These are phyloP conservation scores for Microchirus variegatus DNA, from an alignment of 2,797 vertebrate genomes.

Conservation along the genomic window DNA sequence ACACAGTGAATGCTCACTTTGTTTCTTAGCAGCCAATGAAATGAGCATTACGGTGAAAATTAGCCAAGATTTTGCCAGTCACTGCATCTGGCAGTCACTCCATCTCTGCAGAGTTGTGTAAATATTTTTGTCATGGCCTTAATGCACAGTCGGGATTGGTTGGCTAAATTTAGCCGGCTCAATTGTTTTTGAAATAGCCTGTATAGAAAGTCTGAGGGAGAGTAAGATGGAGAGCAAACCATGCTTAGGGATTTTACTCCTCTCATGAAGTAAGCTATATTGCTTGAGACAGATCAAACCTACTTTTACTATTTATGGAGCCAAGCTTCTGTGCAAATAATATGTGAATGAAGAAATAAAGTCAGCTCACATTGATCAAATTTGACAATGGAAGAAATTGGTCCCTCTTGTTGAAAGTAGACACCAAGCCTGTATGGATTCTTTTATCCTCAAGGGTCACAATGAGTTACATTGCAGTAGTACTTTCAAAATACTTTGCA, in stretches of 20 bases:
- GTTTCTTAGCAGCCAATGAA: conserved; percentile 5
- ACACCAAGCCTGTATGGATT: no score
- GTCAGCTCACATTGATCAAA: conserved; percentile 35
- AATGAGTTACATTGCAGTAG: no score
- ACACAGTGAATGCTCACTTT: conserved; percentile 10
- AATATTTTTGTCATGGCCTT: conserved; percentile 46
- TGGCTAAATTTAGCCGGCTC: conserved; percentile 39
- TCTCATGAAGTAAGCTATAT: conserved; percentile 20
- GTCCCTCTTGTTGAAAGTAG: no score
- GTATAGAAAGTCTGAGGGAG: conserved; percentile 8
- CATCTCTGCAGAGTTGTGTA: conserved; percentile 41
- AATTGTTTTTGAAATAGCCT: conserved; percentile 41
- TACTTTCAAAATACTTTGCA: no score
- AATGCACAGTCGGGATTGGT: conserved; percentile 38
- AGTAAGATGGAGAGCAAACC: conserved; percentile 6
- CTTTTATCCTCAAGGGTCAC: no score
- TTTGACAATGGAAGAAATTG: conserved; percentile 22
- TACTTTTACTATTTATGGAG: conserved; percentile 27
- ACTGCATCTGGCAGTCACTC: conserved; percentile 29
- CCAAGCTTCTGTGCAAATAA: conserved; percentile 8
- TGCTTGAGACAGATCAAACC: conserved; percentile 37
- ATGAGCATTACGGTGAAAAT: conserved; percentile 6
- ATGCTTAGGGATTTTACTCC: conserved; percentile 15
- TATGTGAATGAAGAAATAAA: conserved; percentile 12
- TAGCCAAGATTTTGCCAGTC: conserved; percentile 24